Base-by-base conservation (phyloP, 2,888 invertebrate genomes). In the Macrophya annulata region DNA sequence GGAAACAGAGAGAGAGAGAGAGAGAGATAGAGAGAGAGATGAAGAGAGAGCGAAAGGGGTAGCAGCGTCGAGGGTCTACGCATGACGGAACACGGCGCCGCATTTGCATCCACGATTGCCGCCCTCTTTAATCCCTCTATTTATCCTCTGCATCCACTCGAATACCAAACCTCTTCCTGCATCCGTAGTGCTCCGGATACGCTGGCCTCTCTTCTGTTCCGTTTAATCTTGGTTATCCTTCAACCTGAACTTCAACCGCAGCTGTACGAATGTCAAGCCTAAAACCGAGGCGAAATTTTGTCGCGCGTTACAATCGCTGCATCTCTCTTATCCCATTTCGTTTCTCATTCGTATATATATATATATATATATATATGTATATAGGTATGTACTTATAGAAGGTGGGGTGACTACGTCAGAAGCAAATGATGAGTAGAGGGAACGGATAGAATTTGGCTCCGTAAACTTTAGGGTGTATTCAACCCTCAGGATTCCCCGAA, bases 61-160 rank as follows among this genome's bases (percentile, higher is more conserved):
- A 65, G 48, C 45, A 59, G 55, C 59, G 79, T 79, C 59, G 81
- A 81, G 81, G 81, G 59, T 25, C 59, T 43, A 62, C 62, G 81
- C 81, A 81, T 81, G 81, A 62, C 81, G 81, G 81, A 81, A 81
- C 81, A 62, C 81, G 43, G 81, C 62, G 62, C 59, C 81, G 62
- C 81, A 81, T 81, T 81, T 81, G 81, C 81, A 81, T 81, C 81
- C 81, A 81, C 79, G 79, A 81, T 81, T 81, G 79, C 79, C 59
- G 62, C 62, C 62, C 81, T 81, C 81, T 81, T 81, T 81, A 81
- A 81, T 81, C 81, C 81, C 81, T 62, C 81, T 81, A 81, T 81
- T 81, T 81, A 81, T 81, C 81, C 81, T 62, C 81, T 81, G 81
- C 81, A 81, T 81, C 81, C 81, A 81, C 81, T 81, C 40, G 81